Percentiles rank a stretch among this genome's conserved stretches.
Evolutionary conservation across 2,113 vertebrate species (phyloP).

Genomic region (Channa argus): DNA sequence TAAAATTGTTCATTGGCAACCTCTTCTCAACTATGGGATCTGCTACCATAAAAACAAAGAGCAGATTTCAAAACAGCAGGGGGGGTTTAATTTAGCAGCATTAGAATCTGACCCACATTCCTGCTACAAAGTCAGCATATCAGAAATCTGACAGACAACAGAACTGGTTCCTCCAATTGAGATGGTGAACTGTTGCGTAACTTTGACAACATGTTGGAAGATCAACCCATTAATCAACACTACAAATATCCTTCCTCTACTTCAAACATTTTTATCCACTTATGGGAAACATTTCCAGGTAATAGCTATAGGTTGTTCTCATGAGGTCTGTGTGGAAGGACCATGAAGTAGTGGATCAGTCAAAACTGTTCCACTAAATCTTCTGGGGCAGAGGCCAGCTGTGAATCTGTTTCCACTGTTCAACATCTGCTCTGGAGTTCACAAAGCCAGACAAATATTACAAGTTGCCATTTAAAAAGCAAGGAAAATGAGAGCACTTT

Average conservation of each 20-base stretch:
- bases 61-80: slow-evolving; percentile 53
- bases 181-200: slow-evolving; percentile 31
- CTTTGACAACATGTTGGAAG: slow-evolving; percentile 14
- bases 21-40: slow-evolving; percentile 29
- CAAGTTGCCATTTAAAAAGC: slow-evolving; percentile 26
- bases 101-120: slow-evolving; percentile 68
- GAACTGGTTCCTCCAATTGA: slow-evolving; percentile 27
- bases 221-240: not conserved
- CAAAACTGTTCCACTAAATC: slow-evolving; percentile 58
- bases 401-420: slow-evolving; percentile 25
- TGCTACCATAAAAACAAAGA: slow-evolving; percentile 49
- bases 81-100: slow-evolving; percentile 57
- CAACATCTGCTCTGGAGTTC: slow-evolving; percentile 57
- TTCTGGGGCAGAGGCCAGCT: slow-evolving; percentile 31
- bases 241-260: not conserved
- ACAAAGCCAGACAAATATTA: slow-evolving; percentile 29
- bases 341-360: slow-evolving; percentile 36
- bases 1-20: slow-evolving; percentile 40
- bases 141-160: slow-evolving; percentile 34
- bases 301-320: slow-evolving; percentile 13
- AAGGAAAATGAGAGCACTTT: slow-evolving; percentile 10
- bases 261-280: not conserved
- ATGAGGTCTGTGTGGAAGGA: slow-evolving; percentile 18
- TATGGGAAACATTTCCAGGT: not conserved
- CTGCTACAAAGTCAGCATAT: slow-evolving; percentile 39